Base-by-base conservation (phyloP, 2,797 vertebrate genomes). In the Peromyscus melanophrys region DNA sequence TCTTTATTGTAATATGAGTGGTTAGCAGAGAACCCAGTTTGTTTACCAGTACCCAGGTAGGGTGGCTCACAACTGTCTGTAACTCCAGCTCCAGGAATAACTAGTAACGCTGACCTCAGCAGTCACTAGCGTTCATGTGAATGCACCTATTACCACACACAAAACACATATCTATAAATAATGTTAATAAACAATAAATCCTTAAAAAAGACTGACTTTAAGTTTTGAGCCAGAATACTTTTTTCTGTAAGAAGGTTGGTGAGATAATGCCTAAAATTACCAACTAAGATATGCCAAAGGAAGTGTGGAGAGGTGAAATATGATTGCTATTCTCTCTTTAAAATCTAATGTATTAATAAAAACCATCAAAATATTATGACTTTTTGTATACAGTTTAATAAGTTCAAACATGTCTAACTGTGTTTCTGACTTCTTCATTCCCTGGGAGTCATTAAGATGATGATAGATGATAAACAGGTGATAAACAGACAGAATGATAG, bases 231-330 rank as follows among this genome's bases (percentile, higher is more conserved):
- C 17, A 89, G 8, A 19, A 73, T 31, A 17, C n/a, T 59, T 43
- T 25, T 85, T 4, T 83, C 27, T 78, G 2, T 59, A 76, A 81
- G 63, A 89, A 83, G 23, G 63, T 2, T 78, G 4, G 4, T 86
- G 13, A 94, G 37, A 82, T 85, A 61, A 75, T 89, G 2, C 59
- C 55, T 92, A 63, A 95, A 94, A 90, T 78, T 85, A 94, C 52
- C 6, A 43, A 80, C 12, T 10, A 67, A 75, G 21, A 25, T 23
- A 31, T 90, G 5, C 17, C 37, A 57, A 4, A 90, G 9, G 6
- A 86, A 90, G 1, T 71, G 6, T 37, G 31, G 5, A 63, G 12
- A 34, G 4, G 59, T 84, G 17, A 82, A 89, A 92, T 46, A 65
- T 37, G 46, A 29, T 29, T 31, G 76, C 67, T 89, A 29, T 55